Conservation (phyloP, 2,113 vertebrate species). For the Sporophila hypoxantha region DNA sequence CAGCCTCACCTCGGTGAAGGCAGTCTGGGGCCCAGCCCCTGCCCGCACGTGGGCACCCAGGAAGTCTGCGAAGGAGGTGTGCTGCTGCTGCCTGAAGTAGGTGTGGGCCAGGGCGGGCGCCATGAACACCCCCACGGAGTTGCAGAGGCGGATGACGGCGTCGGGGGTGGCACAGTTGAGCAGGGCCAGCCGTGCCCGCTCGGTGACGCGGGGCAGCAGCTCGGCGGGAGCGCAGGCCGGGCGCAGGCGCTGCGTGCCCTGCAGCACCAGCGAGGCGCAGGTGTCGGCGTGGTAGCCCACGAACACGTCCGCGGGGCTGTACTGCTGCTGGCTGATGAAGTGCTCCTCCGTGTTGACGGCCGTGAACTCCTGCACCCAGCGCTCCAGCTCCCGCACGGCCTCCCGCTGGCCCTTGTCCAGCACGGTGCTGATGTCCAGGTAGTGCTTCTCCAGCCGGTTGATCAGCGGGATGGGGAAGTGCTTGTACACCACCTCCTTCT, state of each 20-base stretch:
- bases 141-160: conserved; percentile 78
- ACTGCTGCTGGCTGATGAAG: conserved; percentile 50
- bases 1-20: conserved; percentile 84
- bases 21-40: background rate
- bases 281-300: conserved; percentile 87
- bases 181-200: conserved; percentile 72
- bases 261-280: conserved; percentile 86
- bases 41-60: conserved; percentile 61
- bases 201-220: conserved; percentile 27
- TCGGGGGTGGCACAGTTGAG: conserved; percentile 89
- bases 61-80: conserved; percentile 80
- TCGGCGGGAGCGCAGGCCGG: background rate
- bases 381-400: conserved; percentile 67
- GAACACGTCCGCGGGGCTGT: conserved; percentile 80
- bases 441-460: conserved; percentile 97
- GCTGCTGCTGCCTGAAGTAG: conserved; percentile 81
- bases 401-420: conserved; percentile 72
- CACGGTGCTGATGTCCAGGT: conserved; percentile 84
- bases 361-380: conserved; percentile 76
- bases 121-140: conserved; percentile 46
- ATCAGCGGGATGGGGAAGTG: conserved; percentile 93
- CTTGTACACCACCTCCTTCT: conserved; percentile 86
- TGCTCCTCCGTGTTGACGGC: background rate
- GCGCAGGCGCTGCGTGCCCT: conserved; percentile 68
- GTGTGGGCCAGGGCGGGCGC: conserved; percentile 44